Base-by-base conservation (phyloP, 2,888 invertebrate species). In the Melinaea menophilus region DNA sequence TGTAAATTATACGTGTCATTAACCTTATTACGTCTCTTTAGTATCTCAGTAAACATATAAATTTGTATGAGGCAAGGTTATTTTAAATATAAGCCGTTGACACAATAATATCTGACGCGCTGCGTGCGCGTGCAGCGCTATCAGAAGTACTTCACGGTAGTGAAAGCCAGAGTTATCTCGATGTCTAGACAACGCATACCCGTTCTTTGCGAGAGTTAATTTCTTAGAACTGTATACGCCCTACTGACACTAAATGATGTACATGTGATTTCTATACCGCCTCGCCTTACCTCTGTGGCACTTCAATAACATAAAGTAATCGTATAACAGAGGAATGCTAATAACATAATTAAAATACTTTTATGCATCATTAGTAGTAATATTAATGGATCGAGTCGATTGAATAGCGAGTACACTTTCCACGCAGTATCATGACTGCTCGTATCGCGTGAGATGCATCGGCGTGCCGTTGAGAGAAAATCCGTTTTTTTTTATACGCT, bases 381-480 rank as follows among this genome's bases (percentile, higher is more conserved):
- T 41, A 9, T 9, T 3, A 9, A 41, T 9, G 7, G 41, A 37
- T 37, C 2, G 7, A 5, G 5, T 37, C 7, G 37, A 7, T 37
- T 5, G 3, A 4, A 3, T 37, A 37, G 4, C 11, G 9, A 41
- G 9, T 41, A 9, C 41, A 41, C 41, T 41, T 41, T 41, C 41
- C 9, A 41, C 11, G 7, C 37, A 37, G 7, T 37, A 37, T 37
- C 37, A 37, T 37, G 37, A 37, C 37, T 2, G 77, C 79, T 79
- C 79, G 79, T 79, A 70, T 79, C 76, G 80, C 80, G 77, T 81
- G 81, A 76, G 78, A 77, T 78, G 69, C 61, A 70, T 70, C 72
- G 75, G 79, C 82, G 79, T 82, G 79, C 78, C 75, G 70, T 66
- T 67, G 61, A 73, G 81, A 82, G 83, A 83, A 85, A 84, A 78